Evolutionary conservation across 2,113 vertebrate species (phyloP).

Genomic region (Hippocampus comes): DNA sequence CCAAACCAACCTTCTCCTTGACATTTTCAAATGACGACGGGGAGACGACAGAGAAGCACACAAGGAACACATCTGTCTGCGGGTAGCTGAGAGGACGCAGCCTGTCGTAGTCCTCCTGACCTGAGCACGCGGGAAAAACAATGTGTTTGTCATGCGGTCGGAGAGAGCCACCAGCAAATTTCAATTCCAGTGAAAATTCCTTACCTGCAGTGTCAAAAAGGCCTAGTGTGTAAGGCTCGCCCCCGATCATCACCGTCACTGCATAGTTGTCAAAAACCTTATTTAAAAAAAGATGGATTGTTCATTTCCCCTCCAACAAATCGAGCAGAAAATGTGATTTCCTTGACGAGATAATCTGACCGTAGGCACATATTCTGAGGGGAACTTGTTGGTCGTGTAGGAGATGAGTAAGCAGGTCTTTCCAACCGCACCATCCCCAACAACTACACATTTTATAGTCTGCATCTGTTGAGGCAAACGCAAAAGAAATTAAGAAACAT

Average conservation of each 20-base stretch:
- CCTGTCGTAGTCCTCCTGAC: conserved; percentile 98
- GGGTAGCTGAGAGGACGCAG: conserved; percentile 98
- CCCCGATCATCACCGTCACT: conserved; percentile 98
- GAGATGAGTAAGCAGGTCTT: conserved; percentile 98
- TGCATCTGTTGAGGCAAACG: conserved; percentile 78
- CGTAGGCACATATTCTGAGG: conserved; percentile 96
- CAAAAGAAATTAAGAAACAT: conserved; percentile 21
- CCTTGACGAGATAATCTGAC: conserved; percentile 65
- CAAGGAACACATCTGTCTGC: conserved; percentile 97
- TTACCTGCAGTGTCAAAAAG: conserved; percentile 97
- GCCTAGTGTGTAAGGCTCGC: conserved; percentile 94
- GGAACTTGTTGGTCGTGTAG: conserved; percentile 98
- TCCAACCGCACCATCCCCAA: conserved; percentile 96
- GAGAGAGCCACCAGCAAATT: conserved; percentile 2
- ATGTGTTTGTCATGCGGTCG: neutral
- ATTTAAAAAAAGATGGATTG: neutral
- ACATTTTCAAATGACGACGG: conserved; percentile 99
- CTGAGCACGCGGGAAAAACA: conserved; percentile 59
- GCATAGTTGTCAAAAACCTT: conserved; percentile 99
- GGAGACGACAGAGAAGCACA: conserved; percentile 97
- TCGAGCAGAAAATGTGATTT: neutral
- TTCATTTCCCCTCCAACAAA: neutral
- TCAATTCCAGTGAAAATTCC: neutral
- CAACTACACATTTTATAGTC: conserved; percentile 98
- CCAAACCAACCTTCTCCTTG: conserved; percentile 87